Evolutionary conservation across 2,113 vertebrate species (phyloP).

Genomic region (Pygoscelis adeliae): DNA sequence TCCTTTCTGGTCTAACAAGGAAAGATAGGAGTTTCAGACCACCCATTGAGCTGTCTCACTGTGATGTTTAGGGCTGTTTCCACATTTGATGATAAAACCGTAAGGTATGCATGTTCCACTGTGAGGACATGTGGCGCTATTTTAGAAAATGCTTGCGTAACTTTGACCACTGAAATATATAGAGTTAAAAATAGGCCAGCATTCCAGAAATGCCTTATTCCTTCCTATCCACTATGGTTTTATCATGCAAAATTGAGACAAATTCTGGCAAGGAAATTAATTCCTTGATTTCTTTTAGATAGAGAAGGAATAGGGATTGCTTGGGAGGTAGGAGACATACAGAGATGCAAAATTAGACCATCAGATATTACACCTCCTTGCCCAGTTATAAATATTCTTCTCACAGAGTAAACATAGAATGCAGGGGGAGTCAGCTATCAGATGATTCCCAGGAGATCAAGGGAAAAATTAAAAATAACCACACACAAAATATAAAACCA

Average conservation of each 20-base stretch:
- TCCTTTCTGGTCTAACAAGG: slow-evolving; percentile 39
- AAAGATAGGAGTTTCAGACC: slow-evolving; percentile 62
- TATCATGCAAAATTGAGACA: neutral
- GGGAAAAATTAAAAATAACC: neutral
- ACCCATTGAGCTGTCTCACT: slow-evolving; percentile 69
- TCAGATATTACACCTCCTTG: neutral
- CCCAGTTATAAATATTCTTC: neutral
- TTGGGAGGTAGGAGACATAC: neutral
- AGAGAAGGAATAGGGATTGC: neutral
- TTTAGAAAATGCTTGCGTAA: slow-evolving; percentile 26
- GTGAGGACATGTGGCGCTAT: slow-evolving; percentile 34
- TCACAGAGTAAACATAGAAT: neutral
- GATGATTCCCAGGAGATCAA: neutral
- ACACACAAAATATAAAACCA: neutral
- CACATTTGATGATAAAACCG: slow-evolving; percentile 70
- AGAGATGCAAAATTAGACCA: neutral
- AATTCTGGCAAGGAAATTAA: neutral
- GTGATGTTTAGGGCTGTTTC: slow-evolving; percentile 65
- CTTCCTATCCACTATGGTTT: neutral
- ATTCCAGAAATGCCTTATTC: slow-evolving; percentile 11
- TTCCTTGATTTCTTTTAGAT: neutral
- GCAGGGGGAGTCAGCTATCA: neutral
- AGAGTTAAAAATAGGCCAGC: slow-evolving; percentile 16
- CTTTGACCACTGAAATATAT: slow-evolving; percentile 9
- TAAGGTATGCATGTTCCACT: slow-evolving; percentile 52